phyloP scores from a whole-genome alignment of 1,140 invertebrate species.

The Wiebesia pumilae region DNA sequence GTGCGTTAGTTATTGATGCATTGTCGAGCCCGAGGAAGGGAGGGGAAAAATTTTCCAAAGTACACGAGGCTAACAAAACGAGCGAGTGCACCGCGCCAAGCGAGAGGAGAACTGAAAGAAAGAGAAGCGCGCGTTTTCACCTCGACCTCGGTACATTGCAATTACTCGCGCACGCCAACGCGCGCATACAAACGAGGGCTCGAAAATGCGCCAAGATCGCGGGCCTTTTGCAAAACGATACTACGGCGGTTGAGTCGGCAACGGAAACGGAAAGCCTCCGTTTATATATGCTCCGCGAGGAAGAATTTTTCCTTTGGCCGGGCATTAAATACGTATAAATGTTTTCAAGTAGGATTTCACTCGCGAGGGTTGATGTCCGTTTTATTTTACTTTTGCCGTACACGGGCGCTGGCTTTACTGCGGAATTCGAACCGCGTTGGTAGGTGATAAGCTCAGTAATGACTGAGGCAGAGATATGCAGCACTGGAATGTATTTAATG shows the following conservation, averaged over 20 bases:
- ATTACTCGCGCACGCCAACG: background rate
- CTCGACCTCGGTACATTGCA: background rate
- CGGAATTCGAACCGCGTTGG: background rate
- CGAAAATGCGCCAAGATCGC: conserved; percentile 4
- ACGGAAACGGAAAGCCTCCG: background rate
- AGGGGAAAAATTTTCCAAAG: background rate
- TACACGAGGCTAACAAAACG: background rate
- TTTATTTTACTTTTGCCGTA: too few species aligned
- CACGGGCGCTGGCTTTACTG: background rate
- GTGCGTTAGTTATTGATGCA: conserved; percentile 8
- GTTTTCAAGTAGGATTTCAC: too few species aligned
- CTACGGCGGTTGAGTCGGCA: background rate
- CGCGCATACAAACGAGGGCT: conserved; percentile 4
- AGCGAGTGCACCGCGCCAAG: background rate
- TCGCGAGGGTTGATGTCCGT: too few species aligned
- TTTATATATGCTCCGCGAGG: too few species aligned
- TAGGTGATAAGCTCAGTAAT: background rate
- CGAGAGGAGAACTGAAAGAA: background rate
- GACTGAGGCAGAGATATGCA: too few species aligned
- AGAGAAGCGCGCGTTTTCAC: background rate
- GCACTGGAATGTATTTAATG: too few species aligned
- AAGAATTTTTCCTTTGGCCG: too few species aligned
- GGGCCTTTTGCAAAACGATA: background rate
- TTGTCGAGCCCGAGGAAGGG: background rate
- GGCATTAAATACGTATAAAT: too few species aligned